Conservation (phyloP, 2,888 invertebrate genomes). For the Phalangium opilio region DNA sequence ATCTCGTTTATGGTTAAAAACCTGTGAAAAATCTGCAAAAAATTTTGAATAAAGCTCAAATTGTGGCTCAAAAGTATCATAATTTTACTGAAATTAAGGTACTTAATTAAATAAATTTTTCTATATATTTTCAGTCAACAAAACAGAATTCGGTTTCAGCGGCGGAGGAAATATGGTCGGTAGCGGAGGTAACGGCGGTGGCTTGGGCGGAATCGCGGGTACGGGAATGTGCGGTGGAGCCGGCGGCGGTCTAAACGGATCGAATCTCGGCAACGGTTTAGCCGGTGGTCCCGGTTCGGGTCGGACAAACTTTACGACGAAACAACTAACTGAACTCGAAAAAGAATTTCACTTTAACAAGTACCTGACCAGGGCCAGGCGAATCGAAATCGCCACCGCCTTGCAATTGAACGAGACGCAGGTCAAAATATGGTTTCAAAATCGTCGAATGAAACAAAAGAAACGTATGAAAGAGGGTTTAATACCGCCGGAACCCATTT, state of each 20-base stretch:
- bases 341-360: slow-evolving; percentile 99
- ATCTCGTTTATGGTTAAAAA: no score
- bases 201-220: no score
- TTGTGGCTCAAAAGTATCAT: no score
- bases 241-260: no score
- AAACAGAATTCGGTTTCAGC: slow-evolving; percentile 20
- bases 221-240: no score
- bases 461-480: slow-evolving; percentile 89
- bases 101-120: no score
- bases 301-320: slow-evolving; percentile 97
- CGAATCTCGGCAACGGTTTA: slow-evolving; percentile 7
- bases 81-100: no score
- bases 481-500: slow-evolving; percentile 36
- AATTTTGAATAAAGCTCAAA: no score
- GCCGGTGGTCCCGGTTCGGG: slow-evolving; percentile 43
- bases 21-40: no score
- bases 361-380: slow-evolving; percentile 86
- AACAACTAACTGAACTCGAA: slow-evolving; percentile 95
- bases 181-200: no score
- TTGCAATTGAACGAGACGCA: slow-evolving; percentile 94
- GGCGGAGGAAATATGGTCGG: slow-evolving; percentile 3
- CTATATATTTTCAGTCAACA: slow-evolving; percentile 23
- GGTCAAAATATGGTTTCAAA: slow-evolving; percentile 83
- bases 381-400: slow-evolving; percentile 95
- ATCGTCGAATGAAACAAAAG: slow-evolving; percentile 95